phyloP scores from a whole-genome alignment of 2,888 invertebrate species.

The Cephalotes varians region DNA sequence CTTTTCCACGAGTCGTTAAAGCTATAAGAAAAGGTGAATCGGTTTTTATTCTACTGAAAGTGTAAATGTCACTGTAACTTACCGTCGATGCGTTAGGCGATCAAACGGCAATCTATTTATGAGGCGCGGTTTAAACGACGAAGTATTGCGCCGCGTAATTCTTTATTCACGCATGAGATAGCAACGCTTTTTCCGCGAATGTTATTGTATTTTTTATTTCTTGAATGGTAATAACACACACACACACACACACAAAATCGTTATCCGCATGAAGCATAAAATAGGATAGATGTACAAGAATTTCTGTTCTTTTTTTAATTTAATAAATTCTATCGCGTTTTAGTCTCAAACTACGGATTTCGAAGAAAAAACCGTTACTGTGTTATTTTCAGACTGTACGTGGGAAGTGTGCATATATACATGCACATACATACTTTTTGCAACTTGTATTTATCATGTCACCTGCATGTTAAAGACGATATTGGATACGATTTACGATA shows the following conservation, averaged over 20 bases:
- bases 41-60: constrained; percentile 45
- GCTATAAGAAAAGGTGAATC: constrained; percentile 58
- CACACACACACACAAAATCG: not conserved
- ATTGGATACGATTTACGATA: not conserved
- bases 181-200: not conserved
- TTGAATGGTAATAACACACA: not conserved
- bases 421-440: not conserved
- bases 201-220: not conserved
- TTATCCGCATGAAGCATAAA: not conserved
- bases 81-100: not conserved
- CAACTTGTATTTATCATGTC: not conserved
- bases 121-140: not conserved
- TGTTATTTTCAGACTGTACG: not conserved
- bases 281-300: not conserved
- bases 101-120: constrained; percentile 20
- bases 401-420: not conserved
- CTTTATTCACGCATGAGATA: not conserved
- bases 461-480: not conserved
- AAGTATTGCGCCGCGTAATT: not conserved
- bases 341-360: not conserved
- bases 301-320: not conserved
- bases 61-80: constrained; percentile 50
- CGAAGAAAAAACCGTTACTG: not conserved
- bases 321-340: not conserved
- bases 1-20: constrained; percentile 12